phyloP scores from a whole-genome alignment of 2,888 invertebrate genomes.

The Nemotelus nigrinus region DNA sequence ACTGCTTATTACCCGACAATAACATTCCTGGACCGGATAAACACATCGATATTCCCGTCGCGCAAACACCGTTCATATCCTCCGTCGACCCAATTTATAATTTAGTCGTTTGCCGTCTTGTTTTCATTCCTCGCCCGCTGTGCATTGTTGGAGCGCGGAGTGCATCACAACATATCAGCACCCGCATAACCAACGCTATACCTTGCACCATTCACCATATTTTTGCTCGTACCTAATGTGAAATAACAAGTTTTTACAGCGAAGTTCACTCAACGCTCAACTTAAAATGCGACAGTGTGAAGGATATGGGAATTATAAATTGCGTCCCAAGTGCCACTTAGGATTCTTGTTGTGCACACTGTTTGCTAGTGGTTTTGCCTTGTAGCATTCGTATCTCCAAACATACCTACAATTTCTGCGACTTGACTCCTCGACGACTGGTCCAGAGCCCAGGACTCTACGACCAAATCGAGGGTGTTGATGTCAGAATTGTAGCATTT shows the following conservation, averaged over 20 bases:
- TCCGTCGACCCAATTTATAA: conserved; percentile 28
- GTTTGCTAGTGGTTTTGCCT: conserved; percentile 15
- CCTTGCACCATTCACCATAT: neutral
- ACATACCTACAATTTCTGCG: conserved; percentile 9
- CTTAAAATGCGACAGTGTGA: conserved; percentile 40
- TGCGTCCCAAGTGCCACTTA: conserved; percentile 39
- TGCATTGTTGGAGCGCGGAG: conserved; percentile 11
- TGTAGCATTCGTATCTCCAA: neutral
- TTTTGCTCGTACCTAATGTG: conserved; percentile 32
- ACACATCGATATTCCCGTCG: neutral
- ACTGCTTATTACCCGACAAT: neutral
- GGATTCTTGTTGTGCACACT: conserved; percentile 42
- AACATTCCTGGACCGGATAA: neutral
- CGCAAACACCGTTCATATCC: neutral
- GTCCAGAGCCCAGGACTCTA: no score
- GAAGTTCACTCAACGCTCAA: conserved; percentile 36
- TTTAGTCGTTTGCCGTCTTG: conserved; percentile 10
- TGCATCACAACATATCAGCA: neutral
- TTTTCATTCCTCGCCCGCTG: conserved; percentile 4
- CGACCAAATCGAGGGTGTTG: neutral
- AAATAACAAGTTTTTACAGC: conserved; percentile 40
- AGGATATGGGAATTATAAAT: conserved; percentile 42
- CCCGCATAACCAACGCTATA: neutral
- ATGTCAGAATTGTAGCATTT: conserved; percentile 3
- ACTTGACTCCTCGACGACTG: neutral